Evolutionary conservation across 2,888 invertebrate species (phyloP), one percentile per base, ranked within the genome.

Genomic region (Drosophila robusta): DNA sequence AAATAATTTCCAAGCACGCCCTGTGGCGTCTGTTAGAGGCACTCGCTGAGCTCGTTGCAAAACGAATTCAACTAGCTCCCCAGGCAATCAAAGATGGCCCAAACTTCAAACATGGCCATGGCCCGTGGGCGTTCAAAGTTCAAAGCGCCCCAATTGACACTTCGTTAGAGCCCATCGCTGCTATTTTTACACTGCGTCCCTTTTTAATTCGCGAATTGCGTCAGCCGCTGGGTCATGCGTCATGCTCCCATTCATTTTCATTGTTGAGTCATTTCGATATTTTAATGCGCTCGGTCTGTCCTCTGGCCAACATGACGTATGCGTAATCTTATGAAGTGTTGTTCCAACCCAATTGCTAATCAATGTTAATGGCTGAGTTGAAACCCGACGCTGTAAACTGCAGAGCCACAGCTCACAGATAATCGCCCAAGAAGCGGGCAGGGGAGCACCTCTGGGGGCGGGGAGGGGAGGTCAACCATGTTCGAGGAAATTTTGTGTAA

Each of bases 261-360:
- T 51, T 70, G 72, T 75, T 86, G 80, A 80, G 77, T 80, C 78
- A 86, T 73, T 63, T 68, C 60, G 32, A 57, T 64, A 41, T 65
- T 46, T 49, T 49, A 55, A 57, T 57, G 47, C 45, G 51, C 47
- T 34, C 1, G 9, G 9, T 42, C 18, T 55, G 57, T 49, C 49
- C 36, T 18, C 46, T 52, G 78, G 42, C 62, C 51, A 18, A 65
- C 72, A 78, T 79, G 79, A 79, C 76, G 80, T 85, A 76, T 85
- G 57, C 70, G 70, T 61, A 66, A 77, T 79, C 51, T 54, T 57
- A 63, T 64, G 61, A 74, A 79, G 71, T 71, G 80, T 58, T 63
- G 18, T 45, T 39, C 38, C 49, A 29, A 34, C 41, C 68, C 63
- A 65, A 81, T 85, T 65, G 83, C 74, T 85, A 86, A 86, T 82